These are phyloP conservation scores for Neomicropteryx cornuta DNA, from an alignment of 1,140 invertebrate species.

Conservation along the genomic window DNA sequence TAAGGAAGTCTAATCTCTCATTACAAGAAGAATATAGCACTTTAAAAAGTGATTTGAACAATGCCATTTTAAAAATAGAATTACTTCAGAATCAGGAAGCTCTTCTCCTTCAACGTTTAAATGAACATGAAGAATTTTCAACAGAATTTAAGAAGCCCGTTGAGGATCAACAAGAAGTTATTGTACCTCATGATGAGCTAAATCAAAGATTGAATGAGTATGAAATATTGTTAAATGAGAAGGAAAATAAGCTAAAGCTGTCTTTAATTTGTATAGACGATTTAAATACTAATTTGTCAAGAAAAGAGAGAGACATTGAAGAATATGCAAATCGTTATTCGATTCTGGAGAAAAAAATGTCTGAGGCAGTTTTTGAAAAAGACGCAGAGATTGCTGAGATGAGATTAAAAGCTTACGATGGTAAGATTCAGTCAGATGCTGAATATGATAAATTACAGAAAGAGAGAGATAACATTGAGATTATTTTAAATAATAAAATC, in stretches of 20 bases:
- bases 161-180: constrained; percentile 12
- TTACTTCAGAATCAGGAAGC: constrained; percentile 8
- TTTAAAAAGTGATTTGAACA: constrained; percentile 12
- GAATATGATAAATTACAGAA: constrained; percentile 7
- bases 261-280: too few species aligned
- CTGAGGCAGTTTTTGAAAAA: constrained; percentile 36
- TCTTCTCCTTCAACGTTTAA: constrained; percentile 6
- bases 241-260: constrained; percentile 34
- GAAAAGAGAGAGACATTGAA: too few species aligned
- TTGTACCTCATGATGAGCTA: constrained; percentile 21
- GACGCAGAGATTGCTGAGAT: constrained; percentile 35
- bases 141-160: constrained; percentile 13
- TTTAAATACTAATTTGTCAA: too few species aligned
- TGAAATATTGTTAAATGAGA: constrained; percentile 31
- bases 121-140: constrained; percentile 11
- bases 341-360: too few species aligned
- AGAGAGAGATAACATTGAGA: constrained; percentile 17
- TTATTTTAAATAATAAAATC: too few species aligned
- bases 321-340: too few species aligned
- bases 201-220: constrained; percentile 31
- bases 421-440: too few species aligned
- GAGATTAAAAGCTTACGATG: constrained; percentile 34
- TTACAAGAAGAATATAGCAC: constrained; percentile 16
- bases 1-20: too few species aligned
- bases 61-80: constrained; percentile 15